Evolutionary conservation across 1,140 invertebrate genomes (phyloP).

Genomic region (Philotrypesis tridentata): DNA sequence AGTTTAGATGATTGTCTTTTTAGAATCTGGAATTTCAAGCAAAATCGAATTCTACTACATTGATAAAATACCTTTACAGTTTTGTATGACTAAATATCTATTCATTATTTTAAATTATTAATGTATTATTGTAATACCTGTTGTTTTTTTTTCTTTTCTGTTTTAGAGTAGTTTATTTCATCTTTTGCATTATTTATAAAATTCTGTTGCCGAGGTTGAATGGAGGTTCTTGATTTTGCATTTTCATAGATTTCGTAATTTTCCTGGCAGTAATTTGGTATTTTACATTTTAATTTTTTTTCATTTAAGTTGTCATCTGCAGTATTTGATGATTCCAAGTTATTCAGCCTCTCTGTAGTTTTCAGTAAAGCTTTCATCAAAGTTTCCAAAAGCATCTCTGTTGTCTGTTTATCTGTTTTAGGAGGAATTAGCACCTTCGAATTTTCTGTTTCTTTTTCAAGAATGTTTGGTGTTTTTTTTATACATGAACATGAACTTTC

Average conservation of each 20-base stretch:
- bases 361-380: conserved; percentile 10
- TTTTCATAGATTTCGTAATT: neutral
- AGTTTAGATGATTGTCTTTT: conserved; percentile 27
- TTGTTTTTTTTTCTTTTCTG: neutral
- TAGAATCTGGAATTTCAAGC: neutral
- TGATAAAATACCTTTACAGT: too few species aligned
- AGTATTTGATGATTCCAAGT: conserved; percentile 12
- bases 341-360: conserved; percentile 6
- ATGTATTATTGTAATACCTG: neutral
- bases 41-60: neutral
- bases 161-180: neutral
- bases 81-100: too few species aligned
- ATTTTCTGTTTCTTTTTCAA: conserved; percentile 16
- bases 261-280: neutral
- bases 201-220: neutral
- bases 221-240: neutral
- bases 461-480: too few species aligned
- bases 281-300: conserved; percentile 6
- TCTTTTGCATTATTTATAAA: neutral
- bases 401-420: neutral
- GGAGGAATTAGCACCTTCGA: neutral
- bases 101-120: too few species aligned
- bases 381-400: neutral
- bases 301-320: conserved; percentile 4
- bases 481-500: neutral